Percentiles rank a stretch among this genome's conserved stretches.
phyloP scores from a whole-genome alignment of 2,113 vertebrate genomes.

The Nibea albiflora region DNA sequence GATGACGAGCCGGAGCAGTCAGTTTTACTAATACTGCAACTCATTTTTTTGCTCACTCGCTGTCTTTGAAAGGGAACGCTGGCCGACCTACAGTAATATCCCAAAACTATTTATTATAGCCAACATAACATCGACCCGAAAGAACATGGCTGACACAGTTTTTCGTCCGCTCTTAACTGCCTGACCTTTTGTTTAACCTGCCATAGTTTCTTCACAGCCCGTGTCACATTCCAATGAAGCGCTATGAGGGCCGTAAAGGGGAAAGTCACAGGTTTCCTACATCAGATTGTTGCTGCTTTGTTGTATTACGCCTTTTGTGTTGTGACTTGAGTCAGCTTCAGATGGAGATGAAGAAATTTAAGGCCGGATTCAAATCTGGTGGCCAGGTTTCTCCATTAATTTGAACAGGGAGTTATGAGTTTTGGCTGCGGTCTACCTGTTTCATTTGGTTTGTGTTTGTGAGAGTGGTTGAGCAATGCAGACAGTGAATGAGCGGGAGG shows the following conservation, averaged over 20 bases:
- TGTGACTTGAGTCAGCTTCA: too few species aligned
- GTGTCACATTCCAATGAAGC: not conserved
- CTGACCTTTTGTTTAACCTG: slow-evolving; percentile 22
- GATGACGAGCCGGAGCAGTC: slow-evolving; percentile 5
- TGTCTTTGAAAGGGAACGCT: slow-evolving; percentile 1
- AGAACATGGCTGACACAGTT: not conserved
- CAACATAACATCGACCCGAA: not conserved
- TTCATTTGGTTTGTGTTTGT: too few species aligned
- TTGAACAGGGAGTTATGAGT: too few species aligned
- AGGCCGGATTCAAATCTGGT: too few species aligned
- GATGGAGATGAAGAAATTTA: not conserved
- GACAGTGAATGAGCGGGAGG: too few species aligned
- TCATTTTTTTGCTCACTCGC: slow-evolving; percentile 2
- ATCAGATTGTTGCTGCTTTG: not conserved
- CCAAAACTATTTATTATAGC: not conserved
- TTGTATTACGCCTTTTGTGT: not conserved
- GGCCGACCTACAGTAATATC: not conserved
- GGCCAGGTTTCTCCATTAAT: too few species aligned
- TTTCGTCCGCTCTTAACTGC: not conserved
- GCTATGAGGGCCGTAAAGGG: not conserved
- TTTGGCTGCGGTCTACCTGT: too few species aligned
- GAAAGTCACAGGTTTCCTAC: not conserved
- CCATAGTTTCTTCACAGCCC: not conserved
- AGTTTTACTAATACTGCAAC: slow-evolving; percentile 14
- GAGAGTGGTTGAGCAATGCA: too few species aligned